Conservation (phyloP, 2,113 vertebrate genomes). For the Phalacrocorax pelagicus region DNA sequence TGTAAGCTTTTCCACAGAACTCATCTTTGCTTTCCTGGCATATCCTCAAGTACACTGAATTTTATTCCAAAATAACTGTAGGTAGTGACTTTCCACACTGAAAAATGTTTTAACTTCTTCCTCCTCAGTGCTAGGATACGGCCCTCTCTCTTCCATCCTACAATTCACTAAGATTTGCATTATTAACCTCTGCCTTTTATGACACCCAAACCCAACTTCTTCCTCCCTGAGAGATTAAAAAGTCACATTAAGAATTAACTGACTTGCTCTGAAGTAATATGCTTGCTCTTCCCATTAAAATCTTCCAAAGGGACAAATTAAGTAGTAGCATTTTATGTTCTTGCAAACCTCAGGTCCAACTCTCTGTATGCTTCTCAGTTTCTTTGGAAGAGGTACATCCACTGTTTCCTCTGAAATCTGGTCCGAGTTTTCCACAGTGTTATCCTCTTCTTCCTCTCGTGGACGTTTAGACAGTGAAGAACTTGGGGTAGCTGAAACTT, state of each 20-base stretch:
- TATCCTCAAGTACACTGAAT: not conserved
- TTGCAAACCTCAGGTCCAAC: slow-evolving; percentile 86
- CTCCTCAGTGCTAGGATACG: not conserved
- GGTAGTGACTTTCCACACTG: not conserved
- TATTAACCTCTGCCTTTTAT: not conserved
- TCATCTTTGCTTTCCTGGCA: not conserved
- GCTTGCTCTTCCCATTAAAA: not conserved
- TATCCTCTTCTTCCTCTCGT: slow-evolving; percentile 92
- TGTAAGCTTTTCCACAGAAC: not conserved
- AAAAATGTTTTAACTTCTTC: not conserved
- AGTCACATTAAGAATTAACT: not conserved
- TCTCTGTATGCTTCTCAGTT: slow-evolving; percentile 86
- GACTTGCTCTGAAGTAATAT: not conserved
- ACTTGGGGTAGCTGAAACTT: slow-evolving; percentile 91
- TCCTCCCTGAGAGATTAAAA: not conserved
- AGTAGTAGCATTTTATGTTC: not conserved
- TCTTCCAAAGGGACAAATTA: not conserved
- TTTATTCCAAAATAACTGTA: not conserved
- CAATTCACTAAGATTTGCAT: not conserved
- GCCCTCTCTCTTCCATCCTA: not conserved
- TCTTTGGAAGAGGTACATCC: slow-evolving; percentile 89
- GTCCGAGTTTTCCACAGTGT: slow-evolving; percentile 80
- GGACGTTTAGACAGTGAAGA: slow-evolving; percentile 89
- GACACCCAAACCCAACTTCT: not conserved
- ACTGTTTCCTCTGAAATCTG: slow-evolving; percentile 83